These are phyloP conservation scores for Lithophane socia DNA, from an alignment of 2,888 invertebrate species.

Conservation along the genomic window DNA sequence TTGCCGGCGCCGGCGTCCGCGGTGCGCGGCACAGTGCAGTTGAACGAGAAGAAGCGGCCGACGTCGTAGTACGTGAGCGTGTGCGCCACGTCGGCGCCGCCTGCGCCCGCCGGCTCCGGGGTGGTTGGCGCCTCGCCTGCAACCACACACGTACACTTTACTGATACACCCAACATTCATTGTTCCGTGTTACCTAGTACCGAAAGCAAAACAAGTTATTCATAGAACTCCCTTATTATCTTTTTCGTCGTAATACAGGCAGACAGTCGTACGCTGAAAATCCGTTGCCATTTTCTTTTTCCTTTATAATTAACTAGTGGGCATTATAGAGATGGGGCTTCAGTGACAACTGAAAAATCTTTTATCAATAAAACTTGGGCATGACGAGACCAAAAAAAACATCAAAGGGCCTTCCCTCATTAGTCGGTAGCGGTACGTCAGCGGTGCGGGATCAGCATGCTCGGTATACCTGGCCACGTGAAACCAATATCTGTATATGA, in stretches of 20 bases:
- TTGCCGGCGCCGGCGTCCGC: constrained; percentile 51
- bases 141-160: not conserved
- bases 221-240: not conserved
- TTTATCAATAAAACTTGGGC: not conserved
- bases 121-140: constrained; percentile 33
- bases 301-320: not conserved
- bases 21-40: constrained; percentile 72
- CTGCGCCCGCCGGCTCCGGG: constrained; percentile 14
- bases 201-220: constrained; percentile 9
- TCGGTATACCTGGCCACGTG: too few species aligned
- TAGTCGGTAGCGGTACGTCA: too few species aligned
- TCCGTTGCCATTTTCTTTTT: not conserved
- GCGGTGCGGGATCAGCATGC: too few species aligned
- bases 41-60: constrained; percentile 73
- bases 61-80: constrained; percentile 73
- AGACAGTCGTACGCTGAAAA: not conserved
- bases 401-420: too few species aligned
- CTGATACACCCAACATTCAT: not conserved
- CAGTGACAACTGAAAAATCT: not conserved
- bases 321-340: not conserved
- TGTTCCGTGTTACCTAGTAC: not conserved
- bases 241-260: not conserved
- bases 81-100: constrained; percentile 12
- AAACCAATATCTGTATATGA: too few species aligned
- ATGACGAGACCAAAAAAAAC: too few species aligned